These are phyloP conservation scores for Drosophila bocqueti DNA, from an alignment of 1,140 invertebrate genomes.

Conservation along the genomic window DNA sequence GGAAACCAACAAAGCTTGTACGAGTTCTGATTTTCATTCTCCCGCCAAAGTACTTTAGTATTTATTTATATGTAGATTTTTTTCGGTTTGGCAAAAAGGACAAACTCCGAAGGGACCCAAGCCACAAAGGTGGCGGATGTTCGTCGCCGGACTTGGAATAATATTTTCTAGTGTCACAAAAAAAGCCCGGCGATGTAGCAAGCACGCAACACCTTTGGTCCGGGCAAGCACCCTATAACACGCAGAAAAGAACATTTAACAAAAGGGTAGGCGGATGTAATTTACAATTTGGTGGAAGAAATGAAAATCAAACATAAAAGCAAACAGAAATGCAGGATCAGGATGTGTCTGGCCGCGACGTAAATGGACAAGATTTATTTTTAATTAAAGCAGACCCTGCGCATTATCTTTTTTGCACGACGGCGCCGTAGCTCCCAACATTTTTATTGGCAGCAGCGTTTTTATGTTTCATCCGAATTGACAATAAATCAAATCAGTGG, in stretches of 20 bases:
- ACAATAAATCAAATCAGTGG: constrained; percentile 74
- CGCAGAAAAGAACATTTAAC: constrained; percentile 60
- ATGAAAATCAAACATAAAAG: constrained; percentile 53
- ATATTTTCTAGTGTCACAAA: constrained; percentile 72
- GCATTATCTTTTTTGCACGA: constrained; percentile 65
- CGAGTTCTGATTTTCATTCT: constrained; percentile 20
- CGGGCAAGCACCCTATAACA: constrained; percentile 23
- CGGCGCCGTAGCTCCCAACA: constrained; percentile 27
- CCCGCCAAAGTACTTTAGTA: constrained; percentile 68
- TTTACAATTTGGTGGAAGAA: constrained; percentile 74
- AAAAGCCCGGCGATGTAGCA: constrained; percentile 27
- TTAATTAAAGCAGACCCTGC: constrained; percentile 76
- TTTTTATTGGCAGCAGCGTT: constrained; percentile 77
- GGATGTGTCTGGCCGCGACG: constrained; percentile 69
- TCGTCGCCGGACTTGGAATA: constrained; percentile 66
- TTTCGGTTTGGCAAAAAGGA: constrained; percentile 58
- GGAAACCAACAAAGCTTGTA: neutral
- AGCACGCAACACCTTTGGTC: constrained; percentile 67
- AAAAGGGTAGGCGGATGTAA: constrained; percentile 78
- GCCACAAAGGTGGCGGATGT: constrained; percentile 64
- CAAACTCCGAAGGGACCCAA: constrained; percentile 48
- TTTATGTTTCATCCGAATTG: constrained; percentile 70
- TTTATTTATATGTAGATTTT: constrained; percentile 83
- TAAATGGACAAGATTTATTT: constrained; percentile 83
- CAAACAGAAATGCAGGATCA: constrained; percentile 59